A percentile compares a stretch with the other conserved stretches of the same genome.
Evolutionary conservation across 92 coral and sea anemone genomes (phyloP).

Genomic region (Pocillopora meandrina): DNA sequence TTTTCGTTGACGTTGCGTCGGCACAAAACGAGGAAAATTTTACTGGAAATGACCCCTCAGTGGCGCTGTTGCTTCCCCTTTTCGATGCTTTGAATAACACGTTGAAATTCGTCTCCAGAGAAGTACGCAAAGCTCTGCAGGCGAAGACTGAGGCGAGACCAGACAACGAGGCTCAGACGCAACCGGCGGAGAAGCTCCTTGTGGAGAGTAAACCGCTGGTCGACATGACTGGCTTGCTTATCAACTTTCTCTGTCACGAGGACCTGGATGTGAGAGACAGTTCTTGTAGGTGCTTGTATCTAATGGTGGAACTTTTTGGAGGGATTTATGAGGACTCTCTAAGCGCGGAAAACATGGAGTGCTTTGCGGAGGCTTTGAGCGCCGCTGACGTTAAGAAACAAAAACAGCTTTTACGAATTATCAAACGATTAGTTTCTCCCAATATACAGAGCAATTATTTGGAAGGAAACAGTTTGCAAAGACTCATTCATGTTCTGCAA

Average conservation of each 20-base stretch:
- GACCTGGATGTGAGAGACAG: slow-evolving; percentile 86
- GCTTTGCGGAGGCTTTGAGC: slow-evolving; percentile 80
- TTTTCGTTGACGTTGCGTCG: slow-evolving; percentile 77
- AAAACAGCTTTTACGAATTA: slow-evolving; percentile 87
- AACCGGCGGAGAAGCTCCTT: slow-evolving; percentile 83
- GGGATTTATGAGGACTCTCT: slow-evolving; percentile 84
- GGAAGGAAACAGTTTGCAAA: slow-evolving; percentile 48
- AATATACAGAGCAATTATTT: slow-evolving; percentile 56
- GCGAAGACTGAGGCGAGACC: slow-evolving; percentile 71
- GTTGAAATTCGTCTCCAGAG: slow-evolving; percentile 86
- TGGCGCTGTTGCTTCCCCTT: slow-evolving; percentile 68
- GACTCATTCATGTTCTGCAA: slow-evolving; percentile 54
- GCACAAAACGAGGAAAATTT: slow-evolving; percentile 58
- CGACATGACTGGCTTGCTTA: slow-evolving; percentile 83
- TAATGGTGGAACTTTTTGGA: slow-evolving; percentile 92
- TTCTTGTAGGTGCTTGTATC: slow-evolving; percentile 83
- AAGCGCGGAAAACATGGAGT: slow-evolving; percentile 76
- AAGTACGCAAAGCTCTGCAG: slow-evolving; percentile 94
- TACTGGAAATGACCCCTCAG: slow-evolving; percentile 36
- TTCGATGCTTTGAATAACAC: slow-evolving; percentile 82
- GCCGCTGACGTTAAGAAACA: slow-evolving; percentile 66
- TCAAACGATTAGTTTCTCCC: slow-evolving; percentile 88
- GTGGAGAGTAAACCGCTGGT: slow-evolving; percentile 88
- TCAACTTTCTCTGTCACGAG: slow-evolving; percentile 77
- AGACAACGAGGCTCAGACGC: slow-evolving; percentile 56